Evolutionary conservation across 2,113 vertebrate species (phyloP).

Genomic region (Tringa solitaria): DNA sequence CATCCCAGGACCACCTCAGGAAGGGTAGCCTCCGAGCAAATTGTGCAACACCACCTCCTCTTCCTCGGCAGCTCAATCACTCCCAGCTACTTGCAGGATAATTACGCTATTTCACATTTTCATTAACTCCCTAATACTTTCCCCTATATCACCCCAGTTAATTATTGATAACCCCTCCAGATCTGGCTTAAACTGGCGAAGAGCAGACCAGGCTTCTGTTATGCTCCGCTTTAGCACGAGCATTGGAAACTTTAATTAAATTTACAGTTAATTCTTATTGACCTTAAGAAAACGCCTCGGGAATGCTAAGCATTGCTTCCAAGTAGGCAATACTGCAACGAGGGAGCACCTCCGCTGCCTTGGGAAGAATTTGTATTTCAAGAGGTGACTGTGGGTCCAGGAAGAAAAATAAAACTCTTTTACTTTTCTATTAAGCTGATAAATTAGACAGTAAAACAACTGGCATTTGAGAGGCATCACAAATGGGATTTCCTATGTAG

Average conservation of each 20-base stretch:
- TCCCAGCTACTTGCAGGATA: not conserved
- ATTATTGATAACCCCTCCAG: constrained; percentile 56
- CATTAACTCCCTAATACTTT: constrained; percentile 40
- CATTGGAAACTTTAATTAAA: constrained; percentile 28
- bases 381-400: not conserved
- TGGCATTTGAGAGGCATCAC: not conserved
- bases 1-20: accelerated
- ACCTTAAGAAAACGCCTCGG: not conserved
- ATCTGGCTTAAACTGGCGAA: not conserved
- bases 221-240: not conserved
- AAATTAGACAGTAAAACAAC: not conserved
- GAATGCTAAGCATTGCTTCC: not conserved
- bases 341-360: not conserved
- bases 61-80: not conserved
- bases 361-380: not conserved
- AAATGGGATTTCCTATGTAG: not conserved
- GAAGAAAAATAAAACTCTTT: not conserved
- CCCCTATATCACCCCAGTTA: constrained; percentile 41
- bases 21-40: accelerated
- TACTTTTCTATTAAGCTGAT: not conserved
- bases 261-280: constrained; percentile 26
- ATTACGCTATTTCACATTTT: not conserved
- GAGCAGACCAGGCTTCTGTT: not conserved
- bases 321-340: not conserved
- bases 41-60: not conserved